Conservation (phyloP, 2,113 vertebrate genomes). For the Trochalopteron elliotii region DNA sequence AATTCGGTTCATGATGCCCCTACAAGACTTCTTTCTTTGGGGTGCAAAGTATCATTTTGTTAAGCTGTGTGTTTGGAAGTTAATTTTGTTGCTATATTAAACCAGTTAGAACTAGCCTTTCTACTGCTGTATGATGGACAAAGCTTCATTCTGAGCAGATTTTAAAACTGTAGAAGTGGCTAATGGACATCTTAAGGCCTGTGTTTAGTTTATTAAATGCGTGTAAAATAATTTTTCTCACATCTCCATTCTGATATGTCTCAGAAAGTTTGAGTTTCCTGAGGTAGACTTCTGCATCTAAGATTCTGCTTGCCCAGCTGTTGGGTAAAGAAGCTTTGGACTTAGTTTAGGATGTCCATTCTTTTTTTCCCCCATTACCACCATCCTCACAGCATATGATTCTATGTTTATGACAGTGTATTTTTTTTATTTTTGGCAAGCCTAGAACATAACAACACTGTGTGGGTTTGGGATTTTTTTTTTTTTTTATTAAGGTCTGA, state of each 20-base stretch:
- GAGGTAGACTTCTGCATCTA: background rate
- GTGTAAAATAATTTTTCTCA: background rate
- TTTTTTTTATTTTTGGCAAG: background rate
- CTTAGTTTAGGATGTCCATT: background rate
- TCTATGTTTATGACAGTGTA: background rate
- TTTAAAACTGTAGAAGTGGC: background rate
- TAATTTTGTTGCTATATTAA: background rate
- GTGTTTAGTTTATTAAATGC: background rate
- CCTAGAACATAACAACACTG: background rate
- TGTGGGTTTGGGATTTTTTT: background rate
- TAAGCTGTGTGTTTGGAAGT: background rate
- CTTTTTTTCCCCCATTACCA: background rate
- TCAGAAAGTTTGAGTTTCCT: background rate
- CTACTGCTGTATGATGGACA: background rate
- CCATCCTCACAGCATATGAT: background rate
- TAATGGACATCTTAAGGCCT: background rate
- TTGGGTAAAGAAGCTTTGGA: background rate
- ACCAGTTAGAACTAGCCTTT: background rate
- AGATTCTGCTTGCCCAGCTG: background rate
- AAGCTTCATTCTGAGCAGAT: background rate
- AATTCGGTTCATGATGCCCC: background rate
- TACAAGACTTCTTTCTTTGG: background rate
- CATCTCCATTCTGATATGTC: background rate
- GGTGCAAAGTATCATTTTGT: background rate
- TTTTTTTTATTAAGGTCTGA: background rate